Percentiles rank a stretch among this genome's conserved stretches.
Evolutionary conservation across 2,888 invertebrate species (phyloP).

Genomic region (Microdon myrmicae): DNA sequence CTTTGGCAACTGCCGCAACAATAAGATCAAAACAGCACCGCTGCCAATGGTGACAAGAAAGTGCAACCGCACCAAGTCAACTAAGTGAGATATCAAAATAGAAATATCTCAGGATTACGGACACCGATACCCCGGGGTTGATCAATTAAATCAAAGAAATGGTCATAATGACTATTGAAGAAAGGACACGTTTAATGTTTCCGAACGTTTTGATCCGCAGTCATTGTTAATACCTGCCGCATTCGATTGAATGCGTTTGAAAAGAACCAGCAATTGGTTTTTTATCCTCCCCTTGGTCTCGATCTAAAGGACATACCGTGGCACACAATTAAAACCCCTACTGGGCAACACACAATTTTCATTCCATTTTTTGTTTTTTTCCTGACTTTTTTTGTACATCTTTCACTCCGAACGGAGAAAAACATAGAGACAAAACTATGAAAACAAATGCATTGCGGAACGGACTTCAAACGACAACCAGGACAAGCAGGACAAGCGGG

Average conservation of each 20-base stretch:
- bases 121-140: slow-evolving; percentile 24
- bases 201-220: slow-evolving; percentile 49
- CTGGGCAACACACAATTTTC: slow-evolving; percentile 35
- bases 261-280: slow-evolving; percentile 23
- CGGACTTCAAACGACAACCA: slow-evolving; percentile 51
- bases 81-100: slow-evolving; percentile 44
- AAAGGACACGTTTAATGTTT: slow-evolving; percentile 52
- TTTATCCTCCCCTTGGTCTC: slow-evolving; percentile 29
- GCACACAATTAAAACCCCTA: slow-evolving; percentile 49
- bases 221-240: slow-evolving; percentile 45
- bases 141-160: slow-evolving; percentile 51
- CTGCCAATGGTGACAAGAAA: slow-evolving; percentile 24
- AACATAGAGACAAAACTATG: slow-evolving; percentile 14
- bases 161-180: slow-evolving; percentile 46
- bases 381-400: too few relatives aligned
- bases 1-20: slow-evolving; percentile 42
- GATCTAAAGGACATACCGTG: slow-evolving; percentile 38
- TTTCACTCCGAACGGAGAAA: too few relatives aligned
- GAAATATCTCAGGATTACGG: slow-evolving; percentile 26
- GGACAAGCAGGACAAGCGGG: too few relatives aligned
- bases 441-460: slow-evolving; percentile 30
- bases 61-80: slow-evolving; percentile 41
- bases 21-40: slow-evolving; percentile 38
- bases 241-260: slow-evolving; percentile 34
- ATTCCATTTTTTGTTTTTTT: slow-evolving; percentile 18